These are phyloP conservation scores for Paramormyrops kingsleyae DNA, from an alignment of 2,113 vertebrate species.

Conservation along the genomic window DNA sequence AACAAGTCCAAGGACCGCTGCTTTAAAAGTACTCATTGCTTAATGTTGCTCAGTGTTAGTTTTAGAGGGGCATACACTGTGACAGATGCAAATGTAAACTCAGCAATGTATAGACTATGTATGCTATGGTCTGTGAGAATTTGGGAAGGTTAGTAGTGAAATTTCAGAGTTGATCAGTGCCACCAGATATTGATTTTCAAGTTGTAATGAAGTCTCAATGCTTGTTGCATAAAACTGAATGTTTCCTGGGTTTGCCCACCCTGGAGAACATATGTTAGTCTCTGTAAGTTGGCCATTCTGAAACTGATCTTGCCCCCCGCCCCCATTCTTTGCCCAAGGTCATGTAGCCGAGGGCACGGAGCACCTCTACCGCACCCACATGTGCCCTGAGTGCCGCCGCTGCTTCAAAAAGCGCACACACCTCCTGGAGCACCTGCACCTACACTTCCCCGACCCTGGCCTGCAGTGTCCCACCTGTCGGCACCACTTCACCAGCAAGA, in stretches of 20 bases:
- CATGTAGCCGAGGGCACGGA: constrained; percentile 63
- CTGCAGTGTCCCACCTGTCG: constrained; percentile 89
- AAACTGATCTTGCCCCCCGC: not conserved
- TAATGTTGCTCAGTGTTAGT: not conserved
- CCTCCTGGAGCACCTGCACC: constrained; percentile 81
- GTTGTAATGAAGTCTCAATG: not conserved
- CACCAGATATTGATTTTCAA: not conserved
- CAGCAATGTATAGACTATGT: not conserved
- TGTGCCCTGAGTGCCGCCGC: constrained; percentile 85
- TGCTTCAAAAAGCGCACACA: constrained; percentile 95
- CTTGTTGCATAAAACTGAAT: not conserved
- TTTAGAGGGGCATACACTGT: not conserved
- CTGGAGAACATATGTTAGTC: not conserved
- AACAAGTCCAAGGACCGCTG: not conserved
- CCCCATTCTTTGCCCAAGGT: constrained; percentile 43
- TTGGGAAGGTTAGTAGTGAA: not conserved
- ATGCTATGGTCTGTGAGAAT: not conserved
- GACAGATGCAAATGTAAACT: not conserved
- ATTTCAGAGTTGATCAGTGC: not conserved
- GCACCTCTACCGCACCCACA: constrained; percentile 81
- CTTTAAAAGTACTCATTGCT: constrained; percentile 42
- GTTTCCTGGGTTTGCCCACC: not conserved
- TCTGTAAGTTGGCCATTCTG: not conserved
- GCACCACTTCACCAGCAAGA: constrained; percentile 90
- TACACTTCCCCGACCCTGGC: constrained; percentile 86